Evolutionary conservation across 2,113 vertebrate species (phyloP), one percentile per base, ranked within the genome.

Genomic region (Cottus gobio): DNA sequence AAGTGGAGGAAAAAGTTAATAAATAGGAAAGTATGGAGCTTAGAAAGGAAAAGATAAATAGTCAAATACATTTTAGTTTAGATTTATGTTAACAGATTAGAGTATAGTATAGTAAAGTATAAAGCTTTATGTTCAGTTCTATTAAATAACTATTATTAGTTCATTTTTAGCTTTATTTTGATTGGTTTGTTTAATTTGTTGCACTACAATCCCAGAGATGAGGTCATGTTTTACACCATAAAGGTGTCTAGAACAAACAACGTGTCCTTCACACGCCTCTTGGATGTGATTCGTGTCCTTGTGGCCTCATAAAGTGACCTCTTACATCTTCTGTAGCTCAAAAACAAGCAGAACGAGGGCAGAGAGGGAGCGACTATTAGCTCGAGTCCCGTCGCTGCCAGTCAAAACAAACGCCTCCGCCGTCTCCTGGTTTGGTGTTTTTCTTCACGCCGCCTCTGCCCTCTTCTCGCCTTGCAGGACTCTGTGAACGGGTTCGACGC

Each of bases 401-500:
- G 77, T 83, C 22, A 74, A 91, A 90, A 80, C 66, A 93, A 88
- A 70, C 28, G 0, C 4, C 42, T 80, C 34, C 3, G 63, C 75
- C 56, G 68, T 64, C 3, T 46, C 52, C 42, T 66, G 74, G 30
- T 57, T 24, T 6, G 16, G 3, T 79, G 39, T 77, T 89, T 84
- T 52, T 54, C 11, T 42, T 62, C 22, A 85, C 12, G 50, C 39
- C 0, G 16, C 24, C 39, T 68, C 52, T 71, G 24, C 71, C 68
- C 16, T 5, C 8, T 60, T 30, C 74, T 4, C 62, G 0, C 61
- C 18, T 62, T 24, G 15, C 72, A 95, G 95, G 92, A 93, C 75
- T 64, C 65, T 4, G 18, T 87, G 22, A 90, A 94, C 56, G 76
- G 85, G 18, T 89, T 90, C 48, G 75, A 67, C 37, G 68, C 87